Evolutionary conservation across 2,113 vertebrate species (phyloP), one percentile per base, ranked within the genome.

Genomic region (Barbus barbus): DNA sequence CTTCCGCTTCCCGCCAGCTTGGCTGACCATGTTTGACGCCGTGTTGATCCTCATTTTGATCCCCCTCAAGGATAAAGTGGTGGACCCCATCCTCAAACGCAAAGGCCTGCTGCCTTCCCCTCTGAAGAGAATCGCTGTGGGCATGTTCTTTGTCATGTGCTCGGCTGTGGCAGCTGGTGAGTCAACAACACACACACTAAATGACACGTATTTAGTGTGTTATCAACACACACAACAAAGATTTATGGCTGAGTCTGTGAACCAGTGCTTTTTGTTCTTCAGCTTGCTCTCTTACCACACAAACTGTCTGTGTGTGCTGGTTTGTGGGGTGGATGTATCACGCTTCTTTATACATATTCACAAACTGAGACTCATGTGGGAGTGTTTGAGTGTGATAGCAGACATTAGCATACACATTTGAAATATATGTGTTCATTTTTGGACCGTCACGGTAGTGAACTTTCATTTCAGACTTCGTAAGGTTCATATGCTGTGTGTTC

Each of bases 91-190:
- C 81, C 90, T 99, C 89, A 95, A 95, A 63, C 95, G 95, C 61
- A 86, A 93, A 0, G 97, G 97, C 84, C 90, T 99, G 76, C 95
- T 99, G 26, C 98, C 97, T 0, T 98, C 98, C 0, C 95, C 98
- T 0, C 89, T 99, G 72, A 98, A 96, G 90, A 97, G 98, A 90
- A 99, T 99, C 61, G 97, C 98, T 0, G 96, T 99, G 48, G 98
- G 98, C 24, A 99, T 99, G 98, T 99, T 99, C 94, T 99, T 99
- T 86, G 96, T 99, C 20, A 99, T 98, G 96, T 97, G 97, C 58
- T 99, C 98, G 0, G 98, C 96, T 0, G 96, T 99, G 79, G 97
- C 98, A 2, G 98, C 98, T 41, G 98, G 98, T 99, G 88, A 95
- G 96, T 67, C 22, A 18, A 78, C 24, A 24, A 58, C 78, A 46